Base-by-base conservation (phyloP, 2,113 vertebrate genomes). In the Drymodes brunneopygia region DNA sequence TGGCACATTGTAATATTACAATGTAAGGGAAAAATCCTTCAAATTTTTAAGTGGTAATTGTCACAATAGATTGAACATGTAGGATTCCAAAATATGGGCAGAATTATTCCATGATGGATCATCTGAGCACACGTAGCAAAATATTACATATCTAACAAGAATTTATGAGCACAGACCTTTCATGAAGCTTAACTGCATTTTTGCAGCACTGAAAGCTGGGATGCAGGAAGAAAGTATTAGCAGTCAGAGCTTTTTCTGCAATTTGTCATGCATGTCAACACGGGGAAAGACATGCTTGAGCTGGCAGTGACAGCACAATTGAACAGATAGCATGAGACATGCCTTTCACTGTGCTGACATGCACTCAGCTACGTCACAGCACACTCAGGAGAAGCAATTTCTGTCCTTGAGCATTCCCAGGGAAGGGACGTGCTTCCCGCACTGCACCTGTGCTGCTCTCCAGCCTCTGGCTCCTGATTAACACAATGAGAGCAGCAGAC, bases 71-170 rank as follows among this genome's bases (percentile, higher is more conserved):
- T 23, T 48, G 27, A 58, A 28, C 33, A 64, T 9, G 17, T 18
- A 81, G 45, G n/a, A 73, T 66, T 62, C 10, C 44, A 44, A 82
- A 75, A 36, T 33, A 65, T 2, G 10, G 82, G 18, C 33, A 82
- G 11, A 6, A 5, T 47, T 92, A 72, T 69, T 87, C 36, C 13
- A 15, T 45, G 35, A 57, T 19, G 79, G 38, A 50, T 65, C 40
- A 38, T 57, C 33, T 38, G 13, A 42, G 27, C 0, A 0, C 18
- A 66, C 0, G 0, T 10, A 65, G 53, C 14, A 75, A 87, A 78
- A 79, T 42, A 57, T 10, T 69, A 23, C 19, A 17, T 42, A 51
- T 42, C 29, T 82, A 54, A 62, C 23, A 65, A 25, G 29, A 35
- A 73, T 95, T 82, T 38, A 27, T 19, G 44, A 67, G 11, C 51